phyloP scores from a whole-genome alignment of 1,140 invertebrate genomes.

The Adoxophyes honmai region DNA sequence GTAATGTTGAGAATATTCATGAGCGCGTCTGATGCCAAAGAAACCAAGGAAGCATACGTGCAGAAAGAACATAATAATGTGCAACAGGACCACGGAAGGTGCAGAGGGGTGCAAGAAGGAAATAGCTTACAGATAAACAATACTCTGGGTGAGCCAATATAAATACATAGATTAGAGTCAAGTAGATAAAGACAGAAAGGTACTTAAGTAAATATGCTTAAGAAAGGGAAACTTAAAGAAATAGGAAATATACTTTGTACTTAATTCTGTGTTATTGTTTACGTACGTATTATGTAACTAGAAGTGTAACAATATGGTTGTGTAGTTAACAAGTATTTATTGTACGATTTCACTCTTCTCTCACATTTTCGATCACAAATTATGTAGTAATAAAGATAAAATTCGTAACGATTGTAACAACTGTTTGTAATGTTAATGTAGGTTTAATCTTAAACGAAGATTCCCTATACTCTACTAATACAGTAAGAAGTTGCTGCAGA shows the following conservation, averaged over 20 bases:
- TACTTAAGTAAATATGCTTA: slow-evolving; percentile 16
- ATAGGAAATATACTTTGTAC: slow-evolving; percentile 32
- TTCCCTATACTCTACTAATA: slow-evolving; percentile 12
- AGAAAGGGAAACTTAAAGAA: slow-evolving; percentile 57
- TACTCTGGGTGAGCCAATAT: not conserved
- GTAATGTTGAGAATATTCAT: slow-evolving; percentile 44
- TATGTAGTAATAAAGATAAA: slow-evolving; percentile 49
- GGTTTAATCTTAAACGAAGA: not conserved
- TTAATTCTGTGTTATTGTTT: slow-evolving; percentile 48
- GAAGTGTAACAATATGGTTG: slow-evolving; percentile 64
- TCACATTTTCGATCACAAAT: slow-evolving; percentile 63
- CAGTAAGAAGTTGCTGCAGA: slow-evolving; percentile 35
- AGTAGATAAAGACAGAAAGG: slow-evolving; percentile 31
- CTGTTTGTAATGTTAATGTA: slow-evolving; percentile 16
- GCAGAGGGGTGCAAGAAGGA: slow-evolving; percentile 35
- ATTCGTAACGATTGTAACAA: slow-evolving; percentile 39
- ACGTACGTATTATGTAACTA: slow-evolving; percentile 63
- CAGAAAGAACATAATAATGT: slow-evolving; percentile 54
- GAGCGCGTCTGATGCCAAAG: slow-evolving; percentile 37
- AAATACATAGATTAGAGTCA: slow-evolving; percentile 15
- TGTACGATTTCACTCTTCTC: slow-evolving; percentile 70
- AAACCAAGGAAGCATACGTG: slow-evolving; percentile 57
- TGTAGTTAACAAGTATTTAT: slow-evolving; percentile 68
- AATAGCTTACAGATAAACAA: slow-evolving; percentile 23
- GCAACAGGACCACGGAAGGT: slow-evolving; percentile 62